phyloP scores from a whole-genome alignment of 2,888 invertebrate species.

The Caenorhabditis angaria region DNA sequence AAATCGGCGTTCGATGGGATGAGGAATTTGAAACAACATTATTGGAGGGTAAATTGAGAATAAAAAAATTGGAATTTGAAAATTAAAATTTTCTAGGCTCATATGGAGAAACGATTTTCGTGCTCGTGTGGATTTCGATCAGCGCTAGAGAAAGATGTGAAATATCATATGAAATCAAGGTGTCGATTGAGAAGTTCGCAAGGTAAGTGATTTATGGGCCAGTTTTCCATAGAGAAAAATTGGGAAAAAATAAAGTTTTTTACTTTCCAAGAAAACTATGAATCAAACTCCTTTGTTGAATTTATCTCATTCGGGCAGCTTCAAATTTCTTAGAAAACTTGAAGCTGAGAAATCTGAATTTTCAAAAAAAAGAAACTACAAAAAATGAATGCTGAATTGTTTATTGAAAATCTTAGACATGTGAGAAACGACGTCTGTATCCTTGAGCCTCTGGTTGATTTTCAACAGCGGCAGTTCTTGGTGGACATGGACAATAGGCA shows the following conservation, averaged over 20 bases:
- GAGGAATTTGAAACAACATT: slow-evolving; percentile 38
- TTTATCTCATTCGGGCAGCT: too few relatives aligned
- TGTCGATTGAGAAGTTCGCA: slow-evolving; percentile 17
- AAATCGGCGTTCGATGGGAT: slow-evolving; percentile 26
- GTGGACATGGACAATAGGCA: slow-evolving; percentile 60
- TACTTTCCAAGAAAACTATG: too few relatives aligned
- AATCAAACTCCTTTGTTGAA: too few relatives aligned
- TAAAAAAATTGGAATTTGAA: neutral
- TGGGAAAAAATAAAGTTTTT: too few relatives aligned
- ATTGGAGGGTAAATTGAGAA: slow-evolving; percentile 12
- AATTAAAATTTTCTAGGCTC: slow-evolving; percentile 14
- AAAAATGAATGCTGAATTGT: neutral
- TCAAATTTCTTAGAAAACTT: too few relatives aligned
- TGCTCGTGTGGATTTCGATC: slow-evolving; percentile 38
- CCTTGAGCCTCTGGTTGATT: slow-evolving; percentile 35
- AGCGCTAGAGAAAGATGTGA: slow-evolving; percentile 40
- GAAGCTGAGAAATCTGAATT: neutral
- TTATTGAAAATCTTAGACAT: slow-evolving; percentile 26
- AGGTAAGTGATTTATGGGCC: too few relatives aligned
- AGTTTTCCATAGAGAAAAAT: too few relatives aligned
- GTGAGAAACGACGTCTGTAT: slow-evolving; percentile 52
- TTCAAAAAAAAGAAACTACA: neutral
- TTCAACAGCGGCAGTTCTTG: slow-evolving; percentile 57
- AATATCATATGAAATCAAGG: slow-evolving; percentile 38
- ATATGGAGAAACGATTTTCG: slow-evolving; percentile 32